Conservation (phyloP, 2,888 invertebrate species). For the Entomobrya multifasciata region DNA sequence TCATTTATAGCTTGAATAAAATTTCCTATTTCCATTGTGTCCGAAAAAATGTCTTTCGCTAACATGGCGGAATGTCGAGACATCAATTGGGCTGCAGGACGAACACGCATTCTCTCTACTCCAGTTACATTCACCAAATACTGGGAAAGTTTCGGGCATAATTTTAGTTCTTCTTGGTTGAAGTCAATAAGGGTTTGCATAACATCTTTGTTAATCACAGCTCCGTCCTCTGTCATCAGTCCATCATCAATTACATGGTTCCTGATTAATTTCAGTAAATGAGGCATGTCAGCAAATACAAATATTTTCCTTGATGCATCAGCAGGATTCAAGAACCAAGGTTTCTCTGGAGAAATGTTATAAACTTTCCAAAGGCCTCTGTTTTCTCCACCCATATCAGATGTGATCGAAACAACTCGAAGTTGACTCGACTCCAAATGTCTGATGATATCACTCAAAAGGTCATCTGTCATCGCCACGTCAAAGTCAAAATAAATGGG, state of each 20-base stretch:
- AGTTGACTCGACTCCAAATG: slow-evolving; percentile 40
- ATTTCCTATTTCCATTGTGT: background rate
- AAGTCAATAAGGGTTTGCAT: slow-evolving; percentile 1
- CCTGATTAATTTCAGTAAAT: slow-evolving; percentile 73
- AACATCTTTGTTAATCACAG: slow-evolving; percentile 28
- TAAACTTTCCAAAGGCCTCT: slow-evolving; percentile 58
- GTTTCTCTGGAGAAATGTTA: slow-evolving; percentile 10
- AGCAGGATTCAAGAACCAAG: background rate
- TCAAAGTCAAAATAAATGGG: slow-evolving; percentile 74
- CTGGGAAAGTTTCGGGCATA: slow-evolving; percentile 14
- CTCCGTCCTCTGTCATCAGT: background rate
- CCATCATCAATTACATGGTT: slow-evolving; percentile 75
- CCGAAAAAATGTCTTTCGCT: background rate
- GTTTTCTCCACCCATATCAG: slow-evolving; percentile 75
- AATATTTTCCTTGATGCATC: slow-evolving; percentile 16
- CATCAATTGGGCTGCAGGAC: slow-evolving; percentile 12
- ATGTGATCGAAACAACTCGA: slow-evolving; percentile 53
- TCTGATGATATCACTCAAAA: slow-evolving; percentile 60
- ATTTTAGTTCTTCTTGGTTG: slow-evolving; percentile 8
- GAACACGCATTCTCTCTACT: slow-evolving; percentile 39
- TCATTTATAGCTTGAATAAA: slow-evolving; percentile 25
- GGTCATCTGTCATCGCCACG: slow-evolving; percentile 49
- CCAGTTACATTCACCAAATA: background rate
- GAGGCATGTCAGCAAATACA: slow-evolving; percentile 76
- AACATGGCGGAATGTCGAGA: slow-evolving; percentile 7